Base-by-base conservation (phyloP, 2,888 invertebrate species). In the Hypena proboscidalis region DNA sequence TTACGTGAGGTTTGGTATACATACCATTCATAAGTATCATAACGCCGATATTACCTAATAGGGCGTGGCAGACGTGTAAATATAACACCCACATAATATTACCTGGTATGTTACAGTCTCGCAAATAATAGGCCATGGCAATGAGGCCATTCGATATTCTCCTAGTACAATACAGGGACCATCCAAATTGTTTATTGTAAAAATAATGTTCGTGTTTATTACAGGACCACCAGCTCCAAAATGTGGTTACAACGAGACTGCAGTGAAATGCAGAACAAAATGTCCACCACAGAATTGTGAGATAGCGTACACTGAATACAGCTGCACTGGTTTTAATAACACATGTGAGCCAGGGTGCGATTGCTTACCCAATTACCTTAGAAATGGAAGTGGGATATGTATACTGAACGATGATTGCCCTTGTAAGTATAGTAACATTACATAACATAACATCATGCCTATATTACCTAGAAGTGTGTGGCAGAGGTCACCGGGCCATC, bases 251-350 rank as follows among this genome's bases (percentile, higher is more conserved):
- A 77, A 80, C 26, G 79, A 80, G 58, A 30, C 51, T 7, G 45
- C 38, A 2, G 63, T 65, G 0, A 25, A 52, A 1, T 76, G 75
- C 43, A 65, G 50, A 40, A 67, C 58, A 1, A 50, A 56, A 6
- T 80, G 79, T 9, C 76, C 72, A 0, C 79, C 78, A 2, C 70
- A 74, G 20, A 62, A 55, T 15, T 79, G 79, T 29, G 65, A 74
- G 6, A 66, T 59, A 20, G 41, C 67, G 0, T 77, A 70, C 34
- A 73, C 70, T 0, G 50, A 62, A 0, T 77, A 70, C 25, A n/a
- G 20, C 5, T 67, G 66, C 21, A 51, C 53, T 1, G 33, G 60
- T 0, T 39, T 41, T 2, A 20, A 39, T 1, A 33, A 51, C 2
- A 44, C 36, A 11, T 73, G 73, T 37, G 65, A 63, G 14, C 58